Conservation (phyloP, 2,797 vertebrate species). For the Okamejei kenojei region DNA sequence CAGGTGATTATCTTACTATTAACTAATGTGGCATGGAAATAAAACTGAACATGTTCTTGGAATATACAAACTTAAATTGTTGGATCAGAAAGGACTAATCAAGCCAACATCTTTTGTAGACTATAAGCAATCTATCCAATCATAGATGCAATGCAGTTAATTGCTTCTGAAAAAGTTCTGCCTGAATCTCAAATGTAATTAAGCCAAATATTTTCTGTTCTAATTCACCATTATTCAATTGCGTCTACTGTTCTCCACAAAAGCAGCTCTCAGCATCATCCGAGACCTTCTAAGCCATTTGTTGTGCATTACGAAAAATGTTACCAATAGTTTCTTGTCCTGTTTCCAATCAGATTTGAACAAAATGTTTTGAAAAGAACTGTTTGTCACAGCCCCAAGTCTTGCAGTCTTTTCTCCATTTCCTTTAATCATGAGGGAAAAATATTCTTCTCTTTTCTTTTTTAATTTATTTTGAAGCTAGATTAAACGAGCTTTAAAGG, state of each 20-base stretch:
- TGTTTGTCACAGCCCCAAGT: background rate
- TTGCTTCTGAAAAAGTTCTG: background rate
- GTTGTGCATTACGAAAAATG: background rate
- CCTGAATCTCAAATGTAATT: background rate
- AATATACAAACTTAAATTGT: background rate
- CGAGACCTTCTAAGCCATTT: background rate
- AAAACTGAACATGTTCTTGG: background rate
- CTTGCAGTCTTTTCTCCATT: background rate
- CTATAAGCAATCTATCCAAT: background rate
- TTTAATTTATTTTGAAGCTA: background rate
- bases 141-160: background rate
- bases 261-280: background rate
- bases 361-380: background rate
- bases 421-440: background rate
- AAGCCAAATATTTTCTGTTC: background rate
- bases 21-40: background rate
- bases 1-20: background rate
- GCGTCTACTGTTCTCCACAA: background rate
- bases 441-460: background rate
- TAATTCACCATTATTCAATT: background rate
- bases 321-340: background rate
- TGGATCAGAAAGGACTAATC: background rate
- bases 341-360: background rate
- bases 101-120: background rate
- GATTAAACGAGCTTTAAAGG: background rate